A percentile compares a stretch with the other conserved stretches of the same genome.
These are phyloP conservation scores for Sesamia inferens DNA, from an alignment of 2,888 invertebrate species.

Conservation along the genomic window DNA sequence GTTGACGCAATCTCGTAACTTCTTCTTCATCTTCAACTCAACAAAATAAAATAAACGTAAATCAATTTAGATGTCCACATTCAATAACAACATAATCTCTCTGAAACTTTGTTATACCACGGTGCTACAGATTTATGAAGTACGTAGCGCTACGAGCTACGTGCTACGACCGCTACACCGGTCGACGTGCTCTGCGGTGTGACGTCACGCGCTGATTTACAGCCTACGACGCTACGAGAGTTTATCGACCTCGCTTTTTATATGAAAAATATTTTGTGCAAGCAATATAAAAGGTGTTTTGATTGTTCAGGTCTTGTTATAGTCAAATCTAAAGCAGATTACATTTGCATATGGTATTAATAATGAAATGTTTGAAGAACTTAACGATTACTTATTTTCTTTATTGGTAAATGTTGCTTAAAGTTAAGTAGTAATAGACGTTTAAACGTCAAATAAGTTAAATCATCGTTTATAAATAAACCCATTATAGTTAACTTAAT, in stretches of 20 bases:
- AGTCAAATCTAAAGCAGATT: background rate
- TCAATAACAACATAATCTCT: slow-evolving; percentile 47
- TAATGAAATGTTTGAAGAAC: background rate
- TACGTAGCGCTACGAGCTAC: slow-evolving; percentile 58
- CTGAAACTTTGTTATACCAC: slow-evolving; percentile 46
- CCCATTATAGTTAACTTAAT: too few relatives aligned
- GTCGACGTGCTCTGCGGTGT: slow-evolving; percentile 63
- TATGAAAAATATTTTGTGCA: slow-evolving; percentile 41
- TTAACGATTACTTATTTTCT: background rate
- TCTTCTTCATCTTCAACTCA: background rate
- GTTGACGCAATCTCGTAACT: background rate
- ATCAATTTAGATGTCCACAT: slow-evolving; percentile 2
- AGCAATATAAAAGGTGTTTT: slow-evolving; percentile 13
- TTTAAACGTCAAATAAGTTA: too few relatives aligned
- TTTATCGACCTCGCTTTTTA: slow-evolving; percentile 67
- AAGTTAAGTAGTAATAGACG: too few relatives aligned
- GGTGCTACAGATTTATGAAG: slow-evolving; percentile 52
- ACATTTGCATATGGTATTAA: background rate
- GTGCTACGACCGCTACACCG: slow-evolving; percentile 65
- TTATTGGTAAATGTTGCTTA: too few relatives aligned
- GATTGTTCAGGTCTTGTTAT: background rate
- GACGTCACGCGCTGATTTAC: slow-evolving; percentile 77
- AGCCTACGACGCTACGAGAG: slow-evolving; percentile 68
- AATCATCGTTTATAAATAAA: too few relatives aligned
- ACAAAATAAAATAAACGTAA: background rate